A percentile compares a stretch with the other conserved stretches of the same genome.
phyloP scores from a whole-genome alignment of 2,797 vertebrate genomes.

The Pygocentrus nattereri region DNA sequence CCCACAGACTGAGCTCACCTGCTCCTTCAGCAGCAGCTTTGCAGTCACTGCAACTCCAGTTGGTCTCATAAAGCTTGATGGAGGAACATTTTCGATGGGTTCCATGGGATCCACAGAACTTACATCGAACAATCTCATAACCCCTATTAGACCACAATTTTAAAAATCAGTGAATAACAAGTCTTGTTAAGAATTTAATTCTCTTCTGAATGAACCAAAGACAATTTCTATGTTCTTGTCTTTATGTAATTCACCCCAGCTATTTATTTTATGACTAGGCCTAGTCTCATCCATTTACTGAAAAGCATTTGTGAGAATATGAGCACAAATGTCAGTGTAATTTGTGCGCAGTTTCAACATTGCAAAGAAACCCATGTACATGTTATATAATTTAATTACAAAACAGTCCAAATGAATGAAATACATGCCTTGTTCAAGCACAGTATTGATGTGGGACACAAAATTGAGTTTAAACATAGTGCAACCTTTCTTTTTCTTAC shows the following conservation, averaged over 20 bases:
- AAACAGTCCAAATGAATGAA: neutral
- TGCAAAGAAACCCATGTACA: too few relatives aligned
- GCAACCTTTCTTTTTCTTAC: conserved; percentile 53
- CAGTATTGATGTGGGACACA: neutral
- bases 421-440: neutral
- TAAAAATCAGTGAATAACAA: neutral
- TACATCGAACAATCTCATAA: conserved; percentile 91
- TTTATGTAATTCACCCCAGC: too few relatives aligned
- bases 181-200: neutral
- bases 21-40: conserved; percentile 79
- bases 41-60: conserved; percentile 92
- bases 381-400: too few relatives aligned
- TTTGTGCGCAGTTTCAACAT: too few relatives aligned
- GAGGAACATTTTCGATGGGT: conserved; percentile 91
- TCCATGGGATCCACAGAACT: conserved; percentile 90
- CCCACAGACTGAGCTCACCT: conserved; percentile 66
- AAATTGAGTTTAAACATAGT: neutral
- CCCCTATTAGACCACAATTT: conserved; percentile 74
- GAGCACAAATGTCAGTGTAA: too few relatives aligned
- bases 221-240: neutral
- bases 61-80: conserved; percentile 75
- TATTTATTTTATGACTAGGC: too few relatives aligned
- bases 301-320: too few relatives aligned
- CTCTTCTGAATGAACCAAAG: neutral
- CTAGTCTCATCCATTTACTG: too few relatives aligned